A percentile compares a stretch with the other conserved stretches of the same genome.
phyloP scores from a whole-genome alignment of 2,797 vertebrate species.

The Brotula barbata region DNA sequence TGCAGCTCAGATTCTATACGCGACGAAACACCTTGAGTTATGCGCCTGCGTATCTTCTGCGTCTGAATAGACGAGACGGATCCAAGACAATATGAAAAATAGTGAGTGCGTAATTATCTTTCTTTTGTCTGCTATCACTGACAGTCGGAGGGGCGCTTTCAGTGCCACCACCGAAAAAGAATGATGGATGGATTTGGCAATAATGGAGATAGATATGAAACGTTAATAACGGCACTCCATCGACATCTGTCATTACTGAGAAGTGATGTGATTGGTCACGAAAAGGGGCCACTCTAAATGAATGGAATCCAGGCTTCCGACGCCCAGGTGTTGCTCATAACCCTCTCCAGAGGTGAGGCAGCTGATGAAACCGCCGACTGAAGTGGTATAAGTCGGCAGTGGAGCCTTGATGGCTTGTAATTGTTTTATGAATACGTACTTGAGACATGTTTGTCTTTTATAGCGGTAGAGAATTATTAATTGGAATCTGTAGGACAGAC shows the following conservation, averaged over 20 bases:
- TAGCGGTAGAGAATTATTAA: too few relatives aligned
- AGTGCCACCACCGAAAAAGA: slow-evolving; percentile 31
- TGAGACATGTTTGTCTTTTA: too few relatives aligned
- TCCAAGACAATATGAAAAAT: slow-evolving; percentile 69
- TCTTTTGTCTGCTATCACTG: slow-evolving; percentile 69
- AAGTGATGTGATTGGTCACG: slow-evolving; percentile 28
- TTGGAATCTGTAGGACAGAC: too few relatives aligned
- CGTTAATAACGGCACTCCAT: slow-evolving; percentile 29
- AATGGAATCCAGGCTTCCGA: slow-evolving; percentile 13
- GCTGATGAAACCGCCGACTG: slow-evolving; percentile 8
- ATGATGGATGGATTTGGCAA: slow-evolving; percentile 41
- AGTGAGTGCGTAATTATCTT: slow-evolving; percentile 74
- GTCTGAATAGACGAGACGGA: slow-evolving; percentile 72
- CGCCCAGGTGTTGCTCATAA: slow-evolving; percentile 1
- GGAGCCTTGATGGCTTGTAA: too few relatives aligned
- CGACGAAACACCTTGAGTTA: slow-evolving; percentile 75
- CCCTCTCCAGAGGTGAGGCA: background rate
- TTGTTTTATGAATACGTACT: too few relatives aligned
- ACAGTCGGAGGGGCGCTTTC: slow-evolving; percentile 56
- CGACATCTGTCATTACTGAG: slow-evolving; percentile 33
- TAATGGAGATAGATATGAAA: slow-evolving; percentile 33
- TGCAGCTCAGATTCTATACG: slow-evolving; percentile 55
- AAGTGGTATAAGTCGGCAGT: background rate
- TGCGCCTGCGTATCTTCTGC: slow-evolving; percentile 65
- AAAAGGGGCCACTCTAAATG: slow-evolving; percentile 3